Base-by-base conservation (phyloP, 2,113 vertebrate genomes). In the Hepsetus odoe region DNA sequence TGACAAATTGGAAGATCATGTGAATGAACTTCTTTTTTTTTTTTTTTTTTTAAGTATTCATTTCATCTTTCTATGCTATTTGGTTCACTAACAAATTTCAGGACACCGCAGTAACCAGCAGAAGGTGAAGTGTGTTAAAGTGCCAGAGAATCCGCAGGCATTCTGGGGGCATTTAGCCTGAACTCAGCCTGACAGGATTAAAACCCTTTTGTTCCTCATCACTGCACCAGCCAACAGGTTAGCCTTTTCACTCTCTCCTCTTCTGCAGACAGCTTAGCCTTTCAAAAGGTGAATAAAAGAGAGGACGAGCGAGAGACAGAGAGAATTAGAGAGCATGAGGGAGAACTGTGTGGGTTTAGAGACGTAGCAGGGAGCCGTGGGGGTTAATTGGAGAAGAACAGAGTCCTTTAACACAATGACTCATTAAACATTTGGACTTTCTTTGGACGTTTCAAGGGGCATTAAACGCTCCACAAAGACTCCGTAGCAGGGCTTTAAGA, bases 101-200 rank as follows among this genome's bases (percentile, higher is more conserved):
- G n/a, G n/a, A n/a, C n/a, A n/a, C n/a, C n/a, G n/a, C n/a, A 1
- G 12, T 16, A 14, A 44, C 13, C 42, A 44, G 42, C 16, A 14
- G 42, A 44, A 2, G 11, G 40, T 42, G 10, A 42, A 42, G 40
- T 42, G 40, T 11, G 8, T 42, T 42, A 6, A 42, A 42, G 12
- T 11, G 40, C 40, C 8, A 11, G 1, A 44, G 42, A 44, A 44
- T 44, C 13, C 13, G 20, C 46, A 49, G 16, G 18, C 46, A 5
- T 49, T 49, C 65, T 77, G 30, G 92, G 93, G 93, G 93, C 93
- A 95, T 94, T 96, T 95, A 97, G 94, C 93, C 93, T 94, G 93
- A 95, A 95, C 95, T 95, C 94, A 95, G 93, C 93, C 95, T 97
- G 97, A 96, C 97, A 94, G 92, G 95, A 96, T 98, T 98, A 97